These are phyloP conservation scores for Suricata suricatta DNA, from an alignment of 2,113 vertebrate species.

Conservation along the genomic window DNA sequence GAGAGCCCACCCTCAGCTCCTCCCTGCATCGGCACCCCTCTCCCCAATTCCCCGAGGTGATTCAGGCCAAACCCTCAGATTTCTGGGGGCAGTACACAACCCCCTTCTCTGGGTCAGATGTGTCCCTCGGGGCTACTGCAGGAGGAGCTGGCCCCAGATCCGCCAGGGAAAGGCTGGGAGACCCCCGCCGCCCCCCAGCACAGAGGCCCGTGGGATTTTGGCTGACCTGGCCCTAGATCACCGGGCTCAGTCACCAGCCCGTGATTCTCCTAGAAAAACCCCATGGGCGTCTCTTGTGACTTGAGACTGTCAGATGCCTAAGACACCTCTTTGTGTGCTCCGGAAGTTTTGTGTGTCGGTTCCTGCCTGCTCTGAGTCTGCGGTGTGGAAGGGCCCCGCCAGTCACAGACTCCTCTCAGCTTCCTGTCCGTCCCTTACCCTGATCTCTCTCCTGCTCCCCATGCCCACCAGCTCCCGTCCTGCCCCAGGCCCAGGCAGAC, in stretches of 20 bases:
- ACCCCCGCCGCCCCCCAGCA: background rate
- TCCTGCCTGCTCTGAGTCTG: background rate
- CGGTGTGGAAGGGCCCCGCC: fast-evolving
- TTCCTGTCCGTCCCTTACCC: background rate
- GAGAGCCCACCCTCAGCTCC: background rate
- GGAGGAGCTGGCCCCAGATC: background rate
- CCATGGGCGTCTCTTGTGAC: background rate
- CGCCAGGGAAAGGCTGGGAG: background rate
- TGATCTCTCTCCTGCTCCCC: background rate
- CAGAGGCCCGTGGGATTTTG: background rate
- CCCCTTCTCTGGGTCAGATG: background rate
- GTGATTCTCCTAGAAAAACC: background rate
- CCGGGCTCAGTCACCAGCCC: background rate
- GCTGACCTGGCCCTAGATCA: background rate
- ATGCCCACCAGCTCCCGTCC: background rate
- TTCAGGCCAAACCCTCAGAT: background rate
- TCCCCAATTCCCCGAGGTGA: background rate
- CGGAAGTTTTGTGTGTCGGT: fast-evolving
- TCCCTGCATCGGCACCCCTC: background rate
- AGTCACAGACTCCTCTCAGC: background rate
- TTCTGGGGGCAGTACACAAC: background rate
- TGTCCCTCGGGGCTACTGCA: background rate
- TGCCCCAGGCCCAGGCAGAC: background rate
- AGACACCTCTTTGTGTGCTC: background rate
- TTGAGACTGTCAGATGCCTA: background rate